Conservation (phyloP, 2,888 invertebrate genomes). For the Ditula angustiorana region DNA sequence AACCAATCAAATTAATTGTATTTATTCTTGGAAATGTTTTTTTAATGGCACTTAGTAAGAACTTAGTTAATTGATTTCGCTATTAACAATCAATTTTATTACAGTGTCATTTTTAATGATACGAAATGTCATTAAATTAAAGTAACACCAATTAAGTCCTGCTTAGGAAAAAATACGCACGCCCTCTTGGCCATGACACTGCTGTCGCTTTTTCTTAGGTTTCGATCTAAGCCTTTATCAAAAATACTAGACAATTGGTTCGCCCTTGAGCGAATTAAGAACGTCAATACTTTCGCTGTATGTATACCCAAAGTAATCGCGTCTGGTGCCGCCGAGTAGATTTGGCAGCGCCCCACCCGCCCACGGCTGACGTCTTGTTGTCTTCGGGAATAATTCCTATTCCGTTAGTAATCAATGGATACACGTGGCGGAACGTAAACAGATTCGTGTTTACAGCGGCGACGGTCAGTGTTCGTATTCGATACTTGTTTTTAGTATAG, state of each 20-base stretch:
- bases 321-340: not conserved
- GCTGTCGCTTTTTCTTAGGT: no score
- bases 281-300: constrained; percentile 6
- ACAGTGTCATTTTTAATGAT: no score
- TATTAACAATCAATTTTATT: no score
- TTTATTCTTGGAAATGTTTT: no score
- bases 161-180: no score
- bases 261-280: constrained; percentile 19
- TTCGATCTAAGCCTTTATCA: not conserved
- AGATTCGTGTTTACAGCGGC: constrained; percentile 14
- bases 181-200: no score
- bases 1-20: no score
- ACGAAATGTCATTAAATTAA: no score
- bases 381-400: constrained; percentile 15
- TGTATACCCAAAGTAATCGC: not conserved
- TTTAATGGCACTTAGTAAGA: no score
- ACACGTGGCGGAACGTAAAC: constrained; percentile 34
- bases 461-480: not conserved
- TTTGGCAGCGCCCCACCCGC: constrained; percentile 13
- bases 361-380: constrained; percentile 5
- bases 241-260: constrained; percentile 6
- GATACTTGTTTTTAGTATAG: no score
- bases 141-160: no score
- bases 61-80: no score
- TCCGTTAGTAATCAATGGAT: constrained; percentile 2